Percentiles rank a stretch among this genome's conserved stretches.
Evolutionary conservation across 2,888 invertebrate genomes (phyloP).

Genomic region (Clusia tigrina): DNA sequence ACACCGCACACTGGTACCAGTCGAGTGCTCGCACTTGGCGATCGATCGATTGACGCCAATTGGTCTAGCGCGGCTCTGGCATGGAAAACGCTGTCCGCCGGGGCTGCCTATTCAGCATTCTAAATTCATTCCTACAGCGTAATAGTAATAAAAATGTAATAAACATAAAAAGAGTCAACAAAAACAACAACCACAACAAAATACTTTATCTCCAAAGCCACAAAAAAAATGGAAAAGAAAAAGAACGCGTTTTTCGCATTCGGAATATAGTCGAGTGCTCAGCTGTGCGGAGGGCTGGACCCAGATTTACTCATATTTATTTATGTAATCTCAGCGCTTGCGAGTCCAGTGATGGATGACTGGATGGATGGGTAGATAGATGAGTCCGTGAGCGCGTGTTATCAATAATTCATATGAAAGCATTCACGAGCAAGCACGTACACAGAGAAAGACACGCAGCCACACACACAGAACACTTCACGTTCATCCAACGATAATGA

Average conservation of each 20-base stretch:
- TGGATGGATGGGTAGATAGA: background rate
- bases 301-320: background rate
- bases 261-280: too few relatives aligned
- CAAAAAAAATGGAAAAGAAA: too few relatives aligned
- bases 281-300: background rate
- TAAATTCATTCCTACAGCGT: background rate
- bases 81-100: background rate
- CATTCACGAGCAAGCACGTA: too few relatives aligned
- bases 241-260: constrained; percentile 3
- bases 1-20: too few relatives aligned
- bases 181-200: background rate
- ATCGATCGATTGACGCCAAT: constrained; percentile 35
- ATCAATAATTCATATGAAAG: constrained; percentile 3
- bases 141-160: background rate
- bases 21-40: constrained; percentile 1
- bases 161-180: background rate
- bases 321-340: background rate
- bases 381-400: background rate
- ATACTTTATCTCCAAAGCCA: background rate
- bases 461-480: too few relatives aligned
- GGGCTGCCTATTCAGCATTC: background rate
- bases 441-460: too few relatives aligned
- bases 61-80: constrained; percentile 30
- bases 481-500: too few relatives aligned
- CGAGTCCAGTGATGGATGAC: background rate